Conservation (phyloP, 2,888 invertebrate genomes). For the Scaptomyza flava region DNA sequence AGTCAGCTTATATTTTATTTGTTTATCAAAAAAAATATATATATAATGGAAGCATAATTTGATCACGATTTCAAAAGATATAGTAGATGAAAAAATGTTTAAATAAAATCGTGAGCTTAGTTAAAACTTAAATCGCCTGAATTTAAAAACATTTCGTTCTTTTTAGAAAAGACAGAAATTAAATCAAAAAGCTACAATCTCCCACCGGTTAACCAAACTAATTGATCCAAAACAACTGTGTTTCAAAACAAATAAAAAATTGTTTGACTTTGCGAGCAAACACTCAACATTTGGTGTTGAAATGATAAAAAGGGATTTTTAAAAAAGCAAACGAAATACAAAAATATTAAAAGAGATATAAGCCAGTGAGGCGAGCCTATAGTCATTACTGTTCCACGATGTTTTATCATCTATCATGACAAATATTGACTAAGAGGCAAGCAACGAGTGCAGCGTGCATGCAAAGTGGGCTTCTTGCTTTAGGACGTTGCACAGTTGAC, state of each 20-base stretch:
- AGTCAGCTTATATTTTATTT: no score
- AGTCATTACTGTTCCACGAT: constrained; percentile 36
- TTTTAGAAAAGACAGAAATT: no score
- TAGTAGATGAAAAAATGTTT: no score
- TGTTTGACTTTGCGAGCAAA: not conserved
- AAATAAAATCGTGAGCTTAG: no score
- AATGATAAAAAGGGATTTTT: constrained; percentile 11
- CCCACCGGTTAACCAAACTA: no score
- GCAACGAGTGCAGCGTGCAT: constrained; percentile 45
- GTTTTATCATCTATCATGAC: constrained; percentile 59
- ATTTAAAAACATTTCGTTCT: no score
- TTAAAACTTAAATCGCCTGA: no score
- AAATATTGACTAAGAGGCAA: constrained; percentile 17
- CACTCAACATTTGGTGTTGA: not conserved
- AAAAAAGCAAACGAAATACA: not conserved
- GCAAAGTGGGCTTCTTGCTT: constrained; percentile 3
- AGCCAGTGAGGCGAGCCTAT: not conserved
- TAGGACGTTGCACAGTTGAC: constrained; percentile 27
- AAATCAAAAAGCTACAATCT: no score
- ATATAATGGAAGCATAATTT: no score
- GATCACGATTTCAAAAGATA: no score
- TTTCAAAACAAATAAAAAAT: constrained; percentile 8
- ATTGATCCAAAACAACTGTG: constrained; percentile 1
- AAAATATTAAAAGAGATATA: not conserved
- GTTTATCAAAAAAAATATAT: no score